phyloP scores from a whole-genome alignment of 2,797 vertebrate species.

The Orestias chungarensis region DNA sequence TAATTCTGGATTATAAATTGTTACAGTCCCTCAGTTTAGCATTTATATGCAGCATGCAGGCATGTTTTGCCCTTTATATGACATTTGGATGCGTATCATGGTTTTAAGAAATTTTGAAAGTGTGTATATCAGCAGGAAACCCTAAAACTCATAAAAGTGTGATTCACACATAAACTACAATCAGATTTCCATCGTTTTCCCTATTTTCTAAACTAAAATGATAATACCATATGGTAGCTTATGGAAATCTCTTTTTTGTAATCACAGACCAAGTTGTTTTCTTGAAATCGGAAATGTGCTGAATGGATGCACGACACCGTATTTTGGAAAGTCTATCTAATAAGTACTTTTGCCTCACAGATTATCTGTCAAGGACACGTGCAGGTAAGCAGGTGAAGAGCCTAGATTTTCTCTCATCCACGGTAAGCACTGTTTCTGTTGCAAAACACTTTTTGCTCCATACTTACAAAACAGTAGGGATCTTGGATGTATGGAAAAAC shows the following conservation, averaged over 20 bases:
- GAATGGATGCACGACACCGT: background rate
- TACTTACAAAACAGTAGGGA: background rate
- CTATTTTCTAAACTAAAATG: background rate
- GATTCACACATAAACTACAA: background rate
- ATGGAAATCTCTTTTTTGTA: too few species aligned
- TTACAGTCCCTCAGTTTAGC: background rate
- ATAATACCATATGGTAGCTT: too few species aligned
- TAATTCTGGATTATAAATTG: background rate
- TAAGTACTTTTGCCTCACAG: background rate
- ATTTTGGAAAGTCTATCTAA: background rate
- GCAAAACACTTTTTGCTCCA: background rate
- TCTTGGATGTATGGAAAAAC: background rate
- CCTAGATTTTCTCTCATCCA: background rate
- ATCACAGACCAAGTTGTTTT: background rate
- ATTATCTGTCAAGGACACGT: background rate
- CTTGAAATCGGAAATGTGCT: background rate
- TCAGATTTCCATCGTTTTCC: background rate
- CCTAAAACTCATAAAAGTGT: background rate
- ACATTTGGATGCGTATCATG: background rate
- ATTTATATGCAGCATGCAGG: background rate
- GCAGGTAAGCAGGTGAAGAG: background rate
- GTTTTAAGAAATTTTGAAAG: background rate
- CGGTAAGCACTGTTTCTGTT: background rate
- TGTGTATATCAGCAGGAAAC: background rate
- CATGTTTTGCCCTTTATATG: background rate